Conservation (phyloP, 2,797 vertebrate species). For the Melanotaenia boesemani region DNA sequence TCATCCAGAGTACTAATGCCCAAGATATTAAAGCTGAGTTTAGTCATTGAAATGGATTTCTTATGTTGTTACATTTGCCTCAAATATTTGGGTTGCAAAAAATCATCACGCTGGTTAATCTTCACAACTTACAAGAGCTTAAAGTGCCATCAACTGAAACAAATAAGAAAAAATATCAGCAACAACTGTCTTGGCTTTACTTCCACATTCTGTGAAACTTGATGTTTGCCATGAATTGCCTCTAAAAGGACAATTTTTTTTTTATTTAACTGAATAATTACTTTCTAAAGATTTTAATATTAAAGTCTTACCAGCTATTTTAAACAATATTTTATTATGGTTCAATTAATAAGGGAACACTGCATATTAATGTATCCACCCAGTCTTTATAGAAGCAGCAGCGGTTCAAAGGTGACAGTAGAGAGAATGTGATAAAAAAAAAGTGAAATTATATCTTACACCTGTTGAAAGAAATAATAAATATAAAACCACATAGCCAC, state of each 20-base stretch:
- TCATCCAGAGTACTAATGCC: not conserved
- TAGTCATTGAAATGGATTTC: too few species aligned
- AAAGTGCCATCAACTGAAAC: not conserved
- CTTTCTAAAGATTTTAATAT: constrained; percentile 1
- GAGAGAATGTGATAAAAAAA: not conserved
- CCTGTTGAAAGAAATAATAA: constrained; percentile 18
- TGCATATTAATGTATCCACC: not conserved
- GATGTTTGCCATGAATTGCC: too few species aligned
- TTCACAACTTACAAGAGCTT: not conserved
- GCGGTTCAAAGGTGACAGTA: constrained; percentile 1
- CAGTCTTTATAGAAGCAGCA: not conserved
- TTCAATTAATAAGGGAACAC: not conserved
- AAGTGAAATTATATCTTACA: constrained; percentile 18
- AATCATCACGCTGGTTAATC: not conserved
- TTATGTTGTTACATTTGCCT: not conserved
- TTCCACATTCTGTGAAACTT: too few species aligned
- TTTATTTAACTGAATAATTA: not conserved
- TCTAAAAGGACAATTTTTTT: too few species aligned
- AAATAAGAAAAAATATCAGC: not conserved
- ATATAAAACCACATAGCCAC: not conserved
- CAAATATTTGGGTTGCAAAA: not conserved
- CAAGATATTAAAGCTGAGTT: too few species aligned
- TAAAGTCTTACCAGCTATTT: not conserved
- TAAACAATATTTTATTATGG: not conserved
- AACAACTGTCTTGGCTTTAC: not conserved